Evolutionary conservation across 2,888 invertebrate genomes (phyloP).

Genomic region (Eremobia ochroleuca): DNA sequence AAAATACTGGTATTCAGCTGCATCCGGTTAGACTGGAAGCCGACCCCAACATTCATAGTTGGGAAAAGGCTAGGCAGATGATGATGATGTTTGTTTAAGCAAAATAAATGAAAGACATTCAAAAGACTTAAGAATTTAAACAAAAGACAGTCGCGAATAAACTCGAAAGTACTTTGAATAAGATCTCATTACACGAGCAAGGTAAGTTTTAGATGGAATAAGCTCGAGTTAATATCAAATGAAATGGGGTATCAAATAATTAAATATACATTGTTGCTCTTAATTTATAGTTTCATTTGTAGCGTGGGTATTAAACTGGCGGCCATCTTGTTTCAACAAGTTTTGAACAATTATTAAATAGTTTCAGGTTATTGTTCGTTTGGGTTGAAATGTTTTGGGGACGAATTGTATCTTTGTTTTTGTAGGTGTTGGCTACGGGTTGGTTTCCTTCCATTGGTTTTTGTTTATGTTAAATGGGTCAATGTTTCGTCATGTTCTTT

Average conservation of each 20-base stretch:
- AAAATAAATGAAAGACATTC: too few relatives aligned
- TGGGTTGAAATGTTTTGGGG: constrained; percentile 11
- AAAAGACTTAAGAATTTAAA: constrained; percentile 24
- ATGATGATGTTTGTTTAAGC: too few relatives aligned
- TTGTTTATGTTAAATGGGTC: constrained; percentile 8
- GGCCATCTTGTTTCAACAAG: constrained; percentile 49
- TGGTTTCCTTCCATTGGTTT: not conserved
- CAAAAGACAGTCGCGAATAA: constrained; percentile 19
- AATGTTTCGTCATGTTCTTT: too few relatives aligned
- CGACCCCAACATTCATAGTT: too few relatives aligned
- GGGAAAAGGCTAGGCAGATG: too few relatives aligned
- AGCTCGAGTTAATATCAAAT: constrained; percentile 55
- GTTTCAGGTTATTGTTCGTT: constrained; percentile 44
- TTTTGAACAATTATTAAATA: constrained; percentile 48
- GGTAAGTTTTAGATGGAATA: constrained; percentile 43
- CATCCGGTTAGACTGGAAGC: too few relatives aligned
- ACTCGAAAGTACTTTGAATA: constrained; percentile 34
- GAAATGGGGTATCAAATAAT: constrained; percentile 63
- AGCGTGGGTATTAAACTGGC: constrained; percentile 39
- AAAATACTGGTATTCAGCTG: too few relatives aligned
- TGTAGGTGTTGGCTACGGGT: not conserved
- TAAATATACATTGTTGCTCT: constrained; percentile 65
- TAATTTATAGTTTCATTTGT: constrained; percentile 65
- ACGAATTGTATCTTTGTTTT: constrained; percentile 24
- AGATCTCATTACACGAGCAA: constrained; percentile 42